These are phyloP conservation scores for Podotricha telesiphe DNA, from an alignment of 2,888 invertebrate genomes.

Conservation along the genomic window DNA sequence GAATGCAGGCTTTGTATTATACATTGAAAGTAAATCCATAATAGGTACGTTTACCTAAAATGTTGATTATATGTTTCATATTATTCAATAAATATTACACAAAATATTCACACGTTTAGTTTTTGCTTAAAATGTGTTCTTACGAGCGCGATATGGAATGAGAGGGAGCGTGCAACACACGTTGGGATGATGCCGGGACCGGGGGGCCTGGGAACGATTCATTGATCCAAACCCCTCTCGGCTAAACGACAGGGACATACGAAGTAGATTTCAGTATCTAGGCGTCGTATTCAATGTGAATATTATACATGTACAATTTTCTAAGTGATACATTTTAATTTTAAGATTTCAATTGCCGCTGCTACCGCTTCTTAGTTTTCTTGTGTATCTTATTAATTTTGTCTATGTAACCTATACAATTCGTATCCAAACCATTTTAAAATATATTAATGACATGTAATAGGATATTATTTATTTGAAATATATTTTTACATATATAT, in stretches of 20 bases:
- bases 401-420: background rate
- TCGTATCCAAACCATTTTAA: background rate
- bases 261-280: slow-evolving; percentile 52
- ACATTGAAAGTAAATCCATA: background rate
- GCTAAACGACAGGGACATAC: slow-evolving; percentile 68
- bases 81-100: background rate
- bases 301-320: slow-evolving; percentile 15
- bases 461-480: background rate
- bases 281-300: slow-evolving; percentile 50
- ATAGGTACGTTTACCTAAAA: background rate
- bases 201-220: slow-evolving; percentile 76
- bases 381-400: background rate
- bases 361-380: background rate
- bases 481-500: background rate
- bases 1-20: background rate
- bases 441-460: background rate
- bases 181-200: slow-evolving; percentile 64
- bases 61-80: background rate
- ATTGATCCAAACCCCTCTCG: slow-evolving; percentile 81
- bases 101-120: slow-evolving; percentile 6
- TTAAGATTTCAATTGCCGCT: background rate
- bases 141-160: slow-evolving; percentile 46
- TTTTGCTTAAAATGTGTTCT: slow-evolving; percentile 13
- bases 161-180: slow-evolving; percentile 54
- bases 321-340: background rate